These are phyloP conservation scores for Lamprotornis superbus DNA, from an alignment of 2,113 vertebrate species.

Conservation along the genomic window DNA sequence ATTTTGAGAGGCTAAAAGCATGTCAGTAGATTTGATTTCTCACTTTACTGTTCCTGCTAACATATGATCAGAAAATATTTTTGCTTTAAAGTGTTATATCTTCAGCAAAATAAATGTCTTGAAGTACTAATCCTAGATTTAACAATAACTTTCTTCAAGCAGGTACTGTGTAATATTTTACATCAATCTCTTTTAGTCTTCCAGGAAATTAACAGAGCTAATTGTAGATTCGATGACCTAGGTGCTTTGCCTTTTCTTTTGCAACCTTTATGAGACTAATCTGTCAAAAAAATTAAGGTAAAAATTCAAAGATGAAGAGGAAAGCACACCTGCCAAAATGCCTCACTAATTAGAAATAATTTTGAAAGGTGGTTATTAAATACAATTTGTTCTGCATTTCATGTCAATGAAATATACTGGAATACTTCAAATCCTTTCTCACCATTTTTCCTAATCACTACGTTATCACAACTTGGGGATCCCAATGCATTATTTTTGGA, in stretches of 20 bases:
- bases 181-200: conserved; percentile 45
- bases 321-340: conserved; percentile 8
- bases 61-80: conserved; percentile 24
- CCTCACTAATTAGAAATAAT: conserved; percentile 21
- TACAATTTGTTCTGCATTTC: conserved; percentile 22
- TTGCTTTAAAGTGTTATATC: not conserved
- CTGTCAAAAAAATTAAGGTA: conserved; percentile 22
- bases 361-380: conserved; percentile 36
- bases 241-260: conserved; percentile 46
- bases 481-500: not conserved
- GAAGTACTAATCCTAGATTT: conserved; percentile 1
- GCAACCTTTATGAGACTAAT: conserved; percentile 13
- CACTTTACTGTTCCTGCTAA: conserved; percentile 38
- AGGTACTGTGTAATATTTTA: conserved; percentile 18
- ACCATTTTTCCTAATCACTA: not conserved
- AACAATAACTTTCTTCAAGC: conserved; percentile 6
- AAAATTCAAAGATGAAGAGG: conserved; percentile 34
- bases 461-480: not conserved
- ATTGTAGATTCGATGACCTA: conserved; percentile 40
- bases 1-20: conserved; percentile 45
- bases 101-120: conserved; percentile 22
- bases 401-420: not conserved
- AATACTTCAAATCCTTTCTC: not conserved
- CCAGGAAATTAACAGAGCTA: conserved; percentile 32
- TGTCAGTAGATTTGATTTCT: conserved; percentile 47